A percentile compares a stretch with the other conserved stretches of the same genome.
phyloP scores from a whole-genome alignment of 2,113 vertebrate species.

The Merops nubicus region DNA sequence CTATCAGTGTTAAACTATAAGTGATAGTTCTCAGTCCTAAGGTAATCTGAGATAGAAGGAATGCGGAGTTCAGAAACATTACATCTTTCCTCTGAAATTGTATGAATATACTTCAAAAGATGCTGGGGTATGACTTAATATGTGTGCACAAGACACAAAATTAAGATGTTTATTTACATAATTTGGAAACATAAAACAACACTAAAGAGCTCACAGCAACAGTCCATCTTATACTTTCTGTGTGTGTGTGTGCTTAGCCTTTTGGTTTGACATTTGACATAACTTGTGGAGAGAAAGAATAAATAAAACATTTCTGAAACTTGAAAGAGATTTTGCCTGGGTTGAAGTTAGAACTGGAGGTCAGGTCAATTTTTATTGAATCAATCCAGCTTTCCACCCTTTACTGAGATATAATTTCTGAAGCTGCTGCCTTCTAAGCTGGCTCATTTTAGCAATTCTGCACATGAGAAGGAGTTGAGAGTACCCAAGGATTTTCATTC shows the following conservation, averaged over 20 bases:
- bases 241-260: neutral
- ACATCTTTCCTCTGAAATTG: neutral
- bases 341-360: constrained; percentile 8
- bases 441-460: neutral
- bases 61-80: neutral
- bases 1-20: neutral
- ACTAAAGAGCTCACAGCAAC: neutral
- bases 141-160: neutral
- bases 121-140: neutral
- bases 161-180: neutral
- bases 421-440: neutral
- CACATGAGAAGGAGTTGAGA: neutral
- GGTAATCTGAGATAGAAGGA: neutral
- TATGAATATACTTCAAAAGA: neutral
- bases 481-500: neutral
- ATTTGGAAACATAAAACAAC: neutral
- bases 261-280: neutral
- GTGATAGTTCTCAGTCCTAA: neutral
- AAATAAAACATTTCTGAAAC: constrained; percentile 57
- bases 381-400: neutral
- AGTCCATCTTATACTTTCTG: neutral
- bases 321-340: constrained; percentile 32
- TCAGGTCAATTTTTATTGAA: constrained; percentile 30
- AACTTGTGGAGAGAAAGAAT: constrained; percentile 2
- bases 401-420: constrained; percentile 9